Conservation (phyloP, 2,888 invertebrate genomes). For the Eumacrocentrus americanus region DNA sequence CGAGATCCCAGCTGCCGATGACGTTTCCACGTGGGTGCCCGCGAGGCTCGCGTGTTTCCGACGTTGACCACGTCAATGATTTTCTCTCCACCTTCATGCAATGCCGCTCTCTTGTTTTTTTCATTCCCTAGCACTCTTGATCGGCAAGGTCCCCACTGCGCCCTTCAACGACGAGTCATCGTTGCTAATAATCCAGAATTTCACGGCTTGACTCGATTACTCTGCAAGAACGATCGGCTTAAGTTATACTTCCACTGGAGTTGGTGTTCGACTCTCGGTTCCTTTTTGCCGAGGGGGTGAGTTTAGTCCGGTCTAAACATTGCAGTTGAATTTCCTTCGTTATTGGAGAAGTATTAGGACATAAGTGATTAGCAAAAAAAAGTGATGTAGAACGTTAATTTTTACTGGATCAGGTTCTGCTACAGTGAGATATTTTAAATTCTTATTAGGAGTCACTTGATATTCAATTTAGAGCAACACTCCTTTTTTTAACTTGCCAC, state of each 20-base stretch:
- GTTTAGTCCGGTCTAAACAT: not conserved
- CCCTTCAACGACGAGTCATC: constrained; percentile 5
- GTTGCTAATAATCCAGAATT: constrained; percentile 20
- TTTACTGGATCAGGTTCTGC: too few species aligned
- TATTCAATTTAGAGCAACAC: not conserved
- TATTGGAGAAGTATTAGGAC: not conserved
- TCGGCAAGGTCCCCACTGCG: constrained; percentile 1
- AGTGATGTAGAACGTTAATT: too few species aligned
- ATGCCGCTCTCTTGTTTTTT: constrained; percentile 14
- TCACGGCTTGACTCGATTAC: constrained; percentile 24
- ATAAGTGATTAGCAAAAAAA: too few species aligned
- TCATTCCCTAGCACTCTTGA: not conserved
- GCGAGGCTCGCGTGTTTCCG: constrained; percentile 61
- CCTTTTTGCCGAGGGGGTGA: not conserved
- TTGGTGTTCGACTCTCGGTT: not conserved
- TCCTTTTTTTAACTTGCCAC: not conserved
- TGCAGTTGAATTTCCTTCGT: not conserved
- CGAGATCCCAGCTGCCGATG: constrained; percentile 58
- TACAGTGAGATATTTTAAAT: too few species aligned
- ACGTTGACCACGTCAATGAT: constrained; percentile 53
- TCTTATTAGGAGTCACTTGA: too few species aligned
- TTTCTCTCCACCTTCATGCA: constrained; percentile 36
- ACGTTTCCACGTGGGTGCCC: constrained; percentile 60
- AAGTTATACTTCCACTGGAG: not conserved
- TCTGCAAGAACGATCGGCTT: not conserved